Conservation (phyloP, 2,113 vertebrate species). For the Varanus komodoensis region DNA sequence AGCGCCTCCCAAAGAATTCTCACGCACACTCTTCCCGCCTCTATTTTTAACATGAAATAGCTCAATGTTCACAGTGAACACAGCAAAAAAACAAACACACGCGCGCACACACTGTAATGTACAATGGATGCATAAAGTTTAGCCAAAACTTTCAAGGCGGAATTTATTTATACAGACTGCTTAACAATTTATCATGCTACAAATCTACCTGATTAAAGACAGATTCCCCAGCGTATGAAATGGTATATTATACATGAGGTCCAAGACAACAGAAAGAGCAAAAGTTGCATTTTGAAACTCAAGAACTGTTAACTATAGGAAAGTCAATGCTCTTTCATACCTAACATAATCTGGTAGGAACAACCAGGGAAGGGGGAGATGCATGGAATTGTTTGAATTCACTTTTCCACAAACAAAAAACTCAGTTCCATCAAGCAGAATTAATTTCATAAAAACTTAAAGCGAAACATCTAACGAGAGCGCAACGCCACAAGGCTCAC, state of each 20-base stretch:
- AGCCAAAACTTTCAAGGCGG: slow-evolving; percentile 65
- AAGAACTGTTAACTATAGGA: slow-evolving; percentile 71
- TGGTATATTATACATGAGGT: slow-evolving; percentile 75
- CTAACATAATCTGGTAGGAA: slow-evolving; percentile 61
- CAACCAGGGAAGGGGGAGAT: slow-evolving; percentile 41
- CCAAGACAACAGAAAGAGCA: slow-evolving; percentile 73
- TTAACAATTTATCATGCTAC: slow-evolving; percentile 81
- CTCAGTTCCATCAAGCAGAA: slow-evolving; percentile 54
- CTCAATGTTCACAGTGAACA: slow-evolving; percentile 73
- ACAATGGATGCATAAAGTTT: slow-evolving; percentile 71
- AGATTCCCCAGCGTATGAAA: slow-evolving; percentile 71
- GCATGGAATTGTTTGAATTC: slow-evolving; percentile 43
- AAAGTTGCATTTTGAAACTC: slow-evolving; percentile 68
- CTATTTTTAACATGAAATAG: slow-evolving; percentile 64
- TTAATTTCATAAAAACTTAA: slow-evolving; percentile 38
- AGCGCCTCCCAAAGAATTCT: slow-evolving; percentile 64
- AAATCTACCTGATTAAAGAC: slow-evolving; percentile 75
- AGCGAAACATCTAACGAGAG: slow-evolving; percentile 43
- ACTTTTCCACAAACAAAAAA: not conserved
- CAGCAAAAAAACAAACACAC: slow-evolving; percentile 53
- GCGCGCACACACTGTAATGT: slow-evolving; percentile 67
- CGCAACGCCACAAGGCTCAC: slow-evolving; percentile 58
- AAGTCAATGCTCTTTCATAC: slow-evolving; percentile 69
- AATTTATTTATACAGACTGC: slow-evolving; percentile 71
- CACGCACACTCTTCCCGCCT: slow-evolving; percentile 24